Conservation (phyloP, 1,140 invertebrate species). For the Neodiprion virginianus region DNA sequence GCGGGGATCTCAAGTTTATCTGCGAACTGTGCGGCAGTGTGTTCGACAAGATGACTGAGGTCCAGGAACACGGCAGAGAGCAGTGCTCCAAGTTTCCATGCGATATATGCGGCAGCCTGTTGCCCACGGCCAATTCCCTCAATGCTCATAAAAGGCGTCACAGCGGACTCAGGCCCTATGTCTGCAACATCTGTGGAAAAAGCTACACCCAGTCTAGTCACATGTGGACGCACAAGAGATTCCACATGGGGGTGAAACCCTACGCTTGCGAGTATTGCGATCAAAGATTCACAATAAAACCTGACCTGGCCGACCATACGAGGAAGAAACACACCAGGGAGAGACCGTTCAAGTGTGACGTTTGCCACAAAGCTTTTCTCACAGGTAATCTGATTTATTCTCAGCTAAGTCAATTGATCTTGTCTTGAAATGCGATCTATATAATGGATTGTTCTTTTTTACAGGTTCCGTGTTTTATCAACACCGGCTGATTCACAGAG, state of each 20-base stretch:
- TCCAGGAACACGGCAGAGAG: constrained; percentile 57
- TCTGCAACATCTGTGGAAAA: constrained; percentile 67
- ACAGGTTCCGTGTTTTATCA: constrained; percentile 77
- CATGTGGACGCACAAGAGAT: constrained; percentile 68
- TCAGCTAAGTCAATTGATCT: too few relatives aligned
- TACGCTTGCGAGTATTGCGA: constrained; percentile 69
- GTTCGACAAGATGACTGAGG: constrained; percentile 46
- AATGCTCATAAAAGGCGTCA: constrained; percentile 56
- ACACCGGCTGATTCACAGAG: constrained; percentile 79
- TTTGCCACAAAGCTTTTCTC: constrained; percentile 76
- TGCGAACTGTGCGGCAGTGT: constrained; percentile 59
- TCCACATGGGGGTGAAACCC: constrained; percentile 68
- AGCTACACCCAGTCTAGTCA: constrained; percentile 69
- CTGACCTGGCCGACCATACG: constrained; percentile 72
- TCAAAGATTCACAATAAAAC: constrained; percentile 69
- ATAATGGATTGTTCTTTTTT: constrained; percentile 61
- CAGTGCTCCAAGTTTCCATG: constrained; percentile 39
- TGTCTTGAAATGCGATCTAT: too few relatives aligned
- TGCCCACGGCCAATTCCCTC: constrained; percentile 52
- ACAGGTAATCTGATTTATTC: constrained; percentile 45
- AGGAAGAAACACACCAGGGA: constrained; percentile 72
- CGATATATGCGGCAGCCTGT: constrained; percentile 37
- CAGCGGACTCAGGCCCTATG: constrained; percentile 62
- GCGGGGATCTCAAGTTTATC: constrained; percentile 45
- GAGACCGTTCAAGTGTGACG: constrained; percentile 73